These are phyloP conservation scores for Thera britannica DNA, from an alignment of 2,888 invertebrate species.

Conservation along the genomic window DNA sequence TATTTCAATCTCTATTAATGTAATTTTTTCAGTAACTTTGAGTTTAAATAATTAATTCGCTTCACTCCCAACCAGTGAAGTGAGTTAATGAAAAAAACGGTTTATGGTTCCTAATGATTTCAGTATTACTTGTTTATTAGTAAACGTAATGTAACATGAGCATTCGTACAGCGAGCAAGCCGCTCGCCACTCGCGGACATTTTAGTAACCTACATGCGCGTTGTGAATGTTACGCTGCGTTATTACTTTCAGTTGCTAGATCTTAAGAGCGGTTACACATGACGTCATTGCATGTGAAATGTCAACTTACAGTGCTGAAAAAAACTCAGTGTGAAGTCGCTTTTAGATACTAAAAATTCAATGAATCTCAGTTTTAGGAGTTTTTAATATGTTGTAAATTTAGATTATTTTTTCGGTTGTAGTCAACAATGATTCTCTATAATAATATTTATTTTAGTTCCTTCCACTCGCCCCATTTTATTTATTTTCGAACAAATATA, in stretches of 20 bases:
- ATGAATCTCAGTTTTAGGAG: too few relatives aligned
- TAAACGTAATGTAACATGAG: not conserved
- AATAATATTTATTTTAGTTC: conserved; percentile 4
- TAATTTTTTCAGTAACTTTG: not conserved
- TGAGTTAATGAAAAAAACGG: conserved; percentile 52
- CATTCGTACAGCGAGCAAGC: not conserved
- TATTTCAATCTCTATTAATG: conserved; percentile 14
- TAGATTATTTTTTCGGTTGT: not conserved
- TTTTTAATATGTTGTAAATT: too few relatives aligned
- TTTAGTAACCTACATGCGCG: too few relatives aligned
- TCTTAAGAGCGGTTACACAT: not conserved
- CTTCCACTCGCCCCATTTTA: conserved; percentile 2
- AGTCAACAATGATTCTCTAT: conserved; percentile 3
- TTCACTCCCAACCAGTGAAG: conserved; percentile 63
- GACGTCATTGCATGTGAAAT: too few relatives aligned
- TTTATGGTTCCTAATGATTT: conserved; percentile 58
- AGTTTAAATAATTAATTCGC: conserved; percentile 44
- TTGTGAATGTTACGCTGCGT: not conserved
- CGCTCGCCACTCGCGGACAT: too few relatives aligned
- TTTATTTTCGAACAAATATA: conserved; percentile 66
- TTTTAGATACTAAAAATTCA: too few relatives aligned
- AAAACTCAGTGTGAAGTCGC: too few relatives aligned
- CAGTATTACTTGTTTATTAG: conserved; percentile 13
- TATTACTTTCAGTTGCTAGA: not conserved
- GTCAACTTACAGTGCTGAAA: too few relatives aligned